phyloP scores from a whole-genome alignment of 2,113 vertebrate genomes.

The Microtus montanus region DNA sequence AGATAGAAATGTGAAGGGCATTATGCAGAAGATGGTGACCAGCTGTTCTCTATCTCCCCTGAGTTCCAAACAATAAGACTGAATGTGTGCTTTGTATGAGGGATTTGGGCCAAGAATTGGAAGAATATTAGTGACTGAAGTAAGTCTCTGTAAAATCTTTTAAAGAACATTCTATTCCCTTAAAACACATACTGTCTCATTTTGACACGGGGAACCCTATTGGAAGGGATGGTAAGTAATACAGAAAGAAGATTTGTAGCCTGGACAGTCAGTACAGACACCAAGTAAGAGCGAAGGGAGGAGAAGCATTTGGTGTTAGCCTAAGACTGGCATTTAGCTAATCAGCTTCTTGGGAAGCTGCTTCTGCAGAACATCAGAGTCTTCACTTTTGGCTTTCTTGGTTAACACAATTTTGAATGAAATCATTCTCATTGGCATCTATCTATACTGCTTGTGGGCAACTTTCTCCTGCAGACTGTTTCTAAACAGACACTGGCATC shows the following conservation, averaged over 20 bases:
- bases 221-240: constrained; percentile 1
- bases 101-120: constrained; percentile 26
- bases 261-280: background rate
- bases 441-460: constrained; percentile 38
- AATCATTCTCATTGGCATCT: constrained; percentile 34
- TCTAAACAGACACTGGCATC: constrained; percentile 57
- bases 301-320: background rate
- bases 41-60: constrained; percentile 34
- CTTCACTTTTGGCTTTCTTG: too few species aligned
- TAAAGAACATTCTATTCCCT: background rate
- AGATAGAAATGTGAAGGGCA: background rate
- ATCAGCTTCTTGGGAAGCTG: background rate
- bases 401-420: constrained; percentile 12
- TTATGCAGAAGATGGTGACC: constrained; percentile 15
- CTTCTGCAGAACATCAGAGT: background rate
- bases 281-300: background rate
- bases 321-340: background rate
- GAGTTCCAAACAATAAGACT: constrained; percentile 37
- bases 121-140: constrained; percentile 20
- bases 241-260: background rate
- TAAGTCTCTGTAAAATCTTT: background rate
- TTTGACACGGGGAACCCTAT: background rate
- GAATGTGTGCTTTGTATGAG: background rate
- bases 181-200: background rate
- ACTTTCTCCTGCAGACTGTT: constrained; percentile 20